Conservation (phyloP, 2,888 invertebrate species). For the Trilocha varians region DNA sequence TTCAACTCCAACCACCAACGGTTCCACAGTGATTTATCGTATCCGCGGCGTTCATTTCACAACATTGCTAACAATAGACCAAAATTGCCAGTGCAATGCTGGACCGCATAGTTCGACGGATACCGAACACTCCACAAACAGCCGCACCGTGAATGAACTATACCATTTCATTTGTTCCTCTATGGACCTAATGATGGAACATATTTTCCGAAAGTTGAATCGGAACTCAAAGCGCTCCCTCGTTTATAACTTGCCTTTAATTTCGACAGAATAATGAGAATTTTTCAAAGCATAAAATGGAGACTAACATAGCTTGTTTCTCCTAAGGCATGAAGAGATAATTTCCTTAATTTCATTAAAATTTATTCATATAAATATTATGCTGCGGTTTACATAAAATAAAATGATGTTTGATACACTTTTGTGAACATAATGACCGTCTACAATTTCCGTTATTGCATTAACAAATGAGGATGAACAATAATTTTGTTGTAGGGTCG, state of each 20-base stretch:
- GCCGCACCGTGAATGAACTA: neutral
- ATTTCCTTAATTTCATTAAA: too few species aligned
- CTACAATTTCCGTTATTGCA: neutral
- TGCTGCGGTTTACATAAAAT: too few species aligned
- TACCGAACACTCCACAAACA: neutral
- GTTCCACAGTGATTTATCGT: neutral
- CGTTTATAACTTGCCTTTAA: too few species aligned
- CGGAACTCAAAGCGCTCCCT: neutral
- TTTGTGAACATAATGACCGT: too few species aligned
- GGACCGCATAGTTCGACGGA: neutral
- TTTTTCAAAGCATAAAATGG: too few species aligned
- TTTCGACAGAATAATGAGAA: too few species aligned
- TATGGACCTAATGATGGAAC: neutral
- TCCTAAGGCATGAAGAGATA: too few species aligned
- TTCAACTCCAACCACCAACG: neutral
- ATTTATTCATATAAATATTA: too few species aligned
- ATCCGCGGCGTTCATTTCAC: neutral
- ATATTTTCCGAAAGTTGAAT: neutral
- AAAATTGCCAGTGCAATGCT: neutral
- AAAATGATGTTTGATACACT: too few species aligned
- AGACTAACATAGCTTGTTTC: too few species aligned
- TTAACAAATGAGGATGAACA: neutral
- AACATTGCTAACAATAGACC: neutral
- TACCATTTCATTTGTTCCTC: neutral
- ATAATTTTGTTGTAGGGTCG: conserved; percentile 48